Conservation (phyloP, 2,888 invertebrate genomes). For the Metellina segmentata region DNA sequence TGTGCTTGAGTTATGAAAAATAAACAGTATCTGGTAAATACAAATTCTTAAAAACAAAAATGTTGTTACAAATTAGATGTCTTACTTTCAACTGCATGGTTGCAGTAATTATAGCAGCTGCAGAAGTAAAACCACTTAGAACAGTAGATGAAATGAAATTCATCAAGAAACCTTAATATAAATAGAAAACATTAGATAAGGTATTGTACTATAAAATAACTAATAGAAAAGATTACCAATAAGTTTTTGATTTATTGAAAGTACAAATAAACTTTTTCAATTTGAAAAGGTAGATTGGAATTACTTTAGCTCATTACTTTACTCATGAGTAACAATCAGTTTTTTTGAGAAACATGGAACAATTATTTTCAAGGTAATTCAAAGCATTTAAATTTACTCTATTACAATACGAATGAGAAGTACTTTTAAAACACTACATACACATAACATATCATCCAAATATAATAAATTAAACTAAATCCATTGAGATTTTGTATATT, state of each 20-base stretch:
- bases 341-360: too few relatives aligned
- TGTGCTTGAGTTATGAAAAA: neutral
- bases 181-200: constrained; percentile 18
- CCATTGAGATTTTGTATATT: too few relatives aligned
- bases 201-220: neutral
- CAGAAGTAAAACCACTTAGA: constrained; percentile 91
- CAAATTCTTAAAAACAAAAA: neutral
- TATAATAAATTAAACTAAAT: neutral
- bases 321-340: too few relatives aligned
- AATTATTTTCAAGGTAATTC: too few relatives aligned
- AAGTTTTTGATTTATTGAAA: neutral
- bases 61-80: too few relatives aligned
- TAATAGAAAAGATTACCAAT: neutral
- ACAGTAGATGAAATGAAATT: constrained; percentile 93
- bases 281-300: too few relatives aligned
- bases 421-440: neutral
- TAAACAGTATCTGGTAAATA: neutral
- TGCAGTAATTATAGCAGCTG: constrained; percentile 91
- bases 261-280: too few relatives aligned
- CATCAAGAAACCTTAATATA: constrained; percentile 87
- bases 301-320: too few relatives aligned
- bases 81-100: constrained; percentile 85
- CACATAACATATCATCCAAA: neutral
- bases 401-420: too few relatives aligned
- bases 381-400: too few relatives aligned